Conservation (phyloP, 2,797 vertebrate species). For the Sebastes reedi region DNA sequence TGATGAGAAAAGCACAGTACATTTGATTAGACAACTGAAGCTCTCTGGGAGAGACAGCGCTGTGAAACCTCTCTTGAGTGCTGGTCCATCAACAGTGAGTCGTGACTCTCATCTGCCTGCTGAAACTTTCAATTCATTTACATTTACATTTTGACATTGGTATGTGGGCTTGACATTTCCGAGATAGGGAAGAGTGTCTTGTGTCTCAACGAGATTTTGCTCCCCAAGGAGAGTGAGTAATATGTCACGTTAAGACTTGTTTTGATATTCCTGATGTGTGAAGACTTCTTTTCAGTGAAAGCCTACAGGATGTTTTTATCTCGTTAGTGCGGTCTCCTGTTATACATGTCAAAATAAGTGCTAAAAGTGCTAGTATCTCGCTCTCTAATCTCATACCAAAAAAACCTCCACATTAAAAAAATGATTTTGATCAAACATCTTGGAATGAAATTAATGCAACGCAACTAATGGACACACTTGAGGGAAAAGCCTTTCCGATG, state of each 20-base stretch:
- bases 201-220: constrained; percentile 39
- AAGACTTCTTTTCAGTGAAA: constrained; percentile 24
- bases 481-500: background rate
- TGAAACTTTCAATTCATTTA: constrained; percentile 58
- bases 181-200: constrained; percentile 23
- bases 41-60: constrained; percentile 14
- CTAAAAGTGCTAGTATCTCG: background rate
- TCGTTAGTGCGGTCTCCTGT: constrained; percentile 9
- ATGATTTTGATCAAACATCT: background rate
- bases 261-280: constrained; percentile 35
- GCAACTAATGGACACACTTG: background rate
- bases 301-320: constrained; percentile 5
- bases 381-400: background rate
- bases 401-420: background rate
- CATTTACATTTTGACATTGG: constrained; percentile 50
- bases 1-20: constrained; percentile 37
- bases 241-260: constrained; percentile 25
- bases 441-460: background rate
- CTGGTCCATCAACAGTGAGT: constrained; percentile 43
- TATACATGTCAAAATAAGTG: background rate
- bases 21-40: constrained; percentile 52
- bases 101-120: constrained; percentile 27
- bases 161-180: constrained; percentile 58
- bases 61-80: constrained; percentile 46
- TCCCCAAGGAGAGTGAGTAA: constrained; percentile 28